Percentiles rank a stretch among this genome's conserved stretches.
Conservation (phyloP, 2,888 invertebrate genomes). For the Globia sparganii region DNA sequence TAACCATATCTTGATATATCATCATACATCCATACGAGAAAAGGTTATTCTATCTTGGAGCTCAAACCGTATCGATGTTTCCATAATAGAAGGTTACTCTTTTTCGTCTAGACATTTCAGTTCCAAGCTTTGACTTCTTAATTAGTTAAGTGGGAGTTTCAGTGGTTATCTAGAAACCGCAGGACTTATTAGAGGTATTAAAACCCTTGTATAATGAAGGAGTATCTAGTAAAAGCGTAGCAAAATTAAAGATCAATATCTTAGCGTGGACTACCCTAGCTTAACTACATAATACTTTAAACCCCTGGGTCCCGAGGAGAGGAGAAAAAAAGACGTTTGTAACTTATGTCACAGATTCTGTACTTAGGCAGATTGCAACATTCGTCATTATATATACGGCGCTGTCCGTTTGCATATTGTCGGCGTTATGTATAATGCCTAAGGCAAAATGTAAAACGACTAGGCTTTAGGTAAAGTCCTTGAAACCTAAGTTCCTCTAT, state of each 20-base stretch:
- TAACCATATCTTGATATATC: conserved; percentile 30
- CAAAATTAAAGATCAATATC: conserved; percentile 34
- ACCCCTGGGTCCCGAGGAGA: neutral
- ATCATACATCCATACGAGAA: conserved; percentile 3
- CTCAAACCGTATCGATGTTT: conserved; percentile 16
- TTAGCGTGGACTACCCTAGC: neutral
- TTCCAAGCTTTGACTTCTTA: conserved; percentile 30
- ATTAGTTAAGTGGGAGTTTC: conserved; percentile 39
- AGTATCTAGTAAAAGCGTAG: conserved; percentile 12
- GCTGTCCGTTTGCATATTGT: neutral
- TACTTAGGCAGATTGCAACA: neutral
- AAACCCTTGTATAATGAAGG: neutral
- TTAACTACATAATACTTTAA: neutral
- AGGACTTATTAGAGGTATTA: conserved; percentile 10
- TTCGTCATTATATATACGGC: neutral
- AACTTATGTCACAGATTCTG: no score
- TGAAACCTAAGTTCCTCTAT: neutral
- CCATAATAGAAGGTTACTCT: conserved; percentile 3
- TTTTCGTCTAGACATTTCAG: conserved; percentile 41
- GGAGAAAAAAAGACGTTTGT: neutral
- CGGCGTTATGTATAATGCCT: neutral
- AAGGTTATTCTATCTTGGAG: conserved; percentile 18
- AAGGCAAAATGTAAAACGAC: neutral
- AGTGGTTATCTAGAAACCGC: conserved; percentile 37
- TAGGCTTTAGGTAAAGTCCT: neutral